phyloP scores from a whole-genome alignment of 2,797 vertebrate species.

The Nannoperca australis region DNA sequence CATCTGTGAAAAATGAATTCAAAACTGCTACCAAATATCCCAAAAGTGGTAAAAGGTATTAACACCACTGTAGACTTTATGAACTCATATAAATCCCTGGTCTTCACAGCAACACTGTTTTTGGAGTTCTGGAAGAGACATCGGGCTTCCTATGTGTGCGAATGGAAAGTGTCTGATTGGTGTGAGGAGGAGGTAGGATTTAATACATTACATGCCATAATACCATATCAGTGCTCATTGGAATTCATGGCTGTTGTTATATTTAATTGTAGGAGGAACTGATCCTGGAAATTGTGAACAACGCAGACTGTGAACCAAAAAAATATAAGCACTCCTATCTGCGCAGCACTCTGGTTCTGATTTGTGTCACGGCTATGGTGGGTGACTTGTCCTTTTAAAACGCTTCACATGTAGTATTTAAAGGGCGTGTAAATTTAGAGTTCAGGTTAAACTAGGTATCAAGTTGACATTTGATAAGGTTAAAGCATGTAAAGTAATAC shows the following conservation, averaged over 20 bases:
- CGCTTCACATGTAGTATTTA: slow-evolving; percentile 1
- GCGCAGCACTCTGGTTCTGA: slow-evolving; percentile 85
- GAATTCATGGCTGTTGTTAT: neutral
- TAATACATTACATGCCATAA: neutral
- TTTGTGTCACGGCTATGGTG: slow-evolving; percentile 90
- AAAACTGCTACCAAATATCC: neutral
- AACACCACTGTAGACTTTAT: neutral
- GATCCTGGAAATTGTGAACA: slow-evolving; percentile 89
- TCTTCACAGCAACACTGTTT: slow-evolving; percentile 91
- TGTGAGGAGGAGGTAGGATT: slow-evolving; percentile 92
- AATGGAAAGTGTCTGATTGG: slow-evolving; percentile 93
- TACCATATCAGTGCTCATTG: neutral
- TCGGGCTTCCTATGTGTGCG: slow-evolving; percentile 86
- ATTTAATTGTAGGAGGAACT: slow-evolving; percentile 89
- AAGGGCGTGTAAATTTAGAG: neutral
- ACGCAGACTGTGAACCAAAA: slow-evolving; percentile 73
- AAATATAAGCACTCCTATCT: slow-evolving; percentile 89
- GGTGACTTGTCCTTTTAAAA: slow-evolving; percentile 12
- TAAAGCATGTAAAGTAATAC: neutral
- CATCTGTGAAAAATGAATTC: neutral
- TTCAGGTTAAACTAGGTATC: neutral
- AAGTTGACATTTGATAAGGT: neutral
- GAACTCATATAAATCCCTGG: slow-evolving; percentile 15
- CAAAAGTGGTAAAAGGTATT: neutral
- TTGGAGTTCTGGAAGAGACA: slow-evolving; percentile 95